These are phyloP conservation scores for Orchesella flavescens DNA, from an alignment of 2,888 invertebrate genomes.

Conservation along the genomic window DNA sequence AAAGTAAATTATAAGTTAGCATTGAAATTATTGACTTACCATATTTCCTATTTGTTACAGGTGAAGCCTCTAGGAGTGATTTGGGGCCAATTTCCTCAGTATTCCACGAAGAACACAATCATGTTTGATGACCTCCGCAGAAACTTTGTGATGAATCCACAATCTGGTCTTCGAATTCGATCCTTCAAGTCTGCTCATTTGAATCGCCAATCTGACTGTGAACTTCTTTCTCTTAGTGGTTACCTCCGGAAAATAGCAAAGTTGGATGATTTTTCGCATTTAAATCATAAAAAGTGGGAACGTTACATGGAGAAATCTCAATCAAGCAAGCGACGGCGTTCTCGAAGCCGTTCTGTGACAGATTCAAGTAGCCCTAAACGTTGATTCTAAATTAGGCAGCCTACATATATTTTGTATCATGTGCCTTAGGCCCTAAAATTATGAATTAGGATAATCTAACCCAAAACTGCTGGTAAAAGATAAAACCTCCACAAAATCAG, in stretches of 20 bases:
- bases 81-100: conserved; percentile 95
- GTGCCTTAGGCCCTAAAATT: too few relatives aligned
- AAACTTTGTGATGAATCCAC: conserved; percentile 98
- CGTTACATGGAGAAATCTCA: conserved; percentile 69
- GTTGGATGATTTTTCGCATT: conserved; percentile 85
- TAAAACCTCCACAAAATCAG: too few relatives aligned
- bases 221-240: conserved; percentile 85
- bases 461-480: too few relatives aligned
- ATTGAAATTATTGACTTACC: too few relatives aligned
- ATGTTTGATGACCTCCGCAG: conserved; percentile 97
- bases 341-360: conserved; percentile 10
- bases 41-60: conserved; percentile 77
- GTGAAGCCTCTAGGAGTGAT: conserved; percentile 96
- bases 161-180: conserved; percentile 90
- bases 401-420: too few relatives aligned
- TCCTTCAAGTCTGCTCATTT: conserved; percentile 93
- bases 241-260: conserved; percentile 88
- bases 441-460: too few relatives aligned
- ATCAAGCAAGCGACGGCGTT: conserved; percentile 21
- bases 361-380: conserved; percentile 19
- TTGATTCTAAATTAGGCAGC: background rate
- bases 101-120: conserved; percentile 91
- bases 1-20: too few relatives aligned
- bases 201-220: conserved; percentile 87
- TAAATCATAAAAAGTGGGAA: conserved; percentile 96